Conservation (phyloP, 2,888 invertebrate genomes). For the Caenorhabditis zanzibari region DNA sequence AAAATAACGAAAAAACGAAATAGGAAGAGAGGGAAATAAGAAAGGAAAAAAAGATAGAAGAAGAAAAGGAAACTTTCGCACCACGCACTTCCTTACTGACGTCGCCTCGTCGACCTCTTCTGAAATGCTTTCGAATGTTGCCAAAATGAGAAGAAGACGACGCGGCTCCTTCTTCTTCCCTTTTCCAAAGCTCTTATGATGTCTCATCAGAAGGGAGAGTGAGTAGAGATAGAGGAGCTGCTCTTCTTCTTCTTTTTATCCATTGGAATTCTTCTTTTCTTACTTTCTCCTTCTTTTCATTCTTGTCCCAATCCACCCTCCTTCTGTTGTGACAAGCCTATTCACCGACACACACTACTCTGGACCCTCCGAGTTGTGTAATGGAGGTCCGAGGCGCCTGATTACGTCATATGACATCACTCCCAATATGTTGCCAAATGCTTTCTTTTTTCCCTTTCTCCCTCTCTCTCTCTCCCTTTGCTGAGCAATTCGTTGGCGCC, state of each 20-base stretch:
- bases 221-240: slow-evolving; percentile 15
- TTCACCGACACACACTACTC: slow-evolving; percentile 43
- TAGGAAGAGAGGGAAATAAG: slow-evolving; percentile 11
- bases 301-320: slow-evolving; percentile 28
- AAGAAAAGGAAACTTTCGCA: slow-evolving; percentile 48
- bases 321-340: slow-evolving; percentile 45
- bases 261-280: slow-evolving; percentile 47
- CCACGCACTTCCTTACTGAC: slow-evolving; percentile 59
- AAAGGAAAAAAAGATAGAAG: slow-evolving; percentile 30
- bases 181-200: slow-evolving; percentile 42
- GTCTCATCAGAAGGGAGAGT: slow-evolving; percentile 31
- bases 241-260: slow-evolving; percentile 41
- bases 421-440: slow-evolving; percentile 59
- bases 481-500: slow-evolving; percentile 46
- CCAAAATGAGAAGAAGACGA: slow-evolving; percentile 46
- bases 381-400: slow-evolving; percentile 49
- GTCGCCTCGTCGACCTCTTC: slow-evolving; percentile 51
- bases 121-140: slow-evolving; percentile 60
- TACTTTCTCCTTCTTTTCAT: slow-evolving; percentile 17
- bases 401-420: slow-evolving; percentile 68
- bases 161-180: slow-evolving; percentile 11
- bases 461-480: slow-evolving; percentile 2
- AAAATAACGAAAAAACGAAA: slow-evolving; percentile 10
- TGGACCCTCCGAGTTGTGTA: slow-evolving; percentile 58
- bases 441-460: slow-evolving; percentile 8